Percentiles rank a stretch among this genome's conserved stretches.
Evolutionary conservation across 2,888 invertebrate genomes (phyloP).

Genomic region (Sphinx pinastri): DNA sequence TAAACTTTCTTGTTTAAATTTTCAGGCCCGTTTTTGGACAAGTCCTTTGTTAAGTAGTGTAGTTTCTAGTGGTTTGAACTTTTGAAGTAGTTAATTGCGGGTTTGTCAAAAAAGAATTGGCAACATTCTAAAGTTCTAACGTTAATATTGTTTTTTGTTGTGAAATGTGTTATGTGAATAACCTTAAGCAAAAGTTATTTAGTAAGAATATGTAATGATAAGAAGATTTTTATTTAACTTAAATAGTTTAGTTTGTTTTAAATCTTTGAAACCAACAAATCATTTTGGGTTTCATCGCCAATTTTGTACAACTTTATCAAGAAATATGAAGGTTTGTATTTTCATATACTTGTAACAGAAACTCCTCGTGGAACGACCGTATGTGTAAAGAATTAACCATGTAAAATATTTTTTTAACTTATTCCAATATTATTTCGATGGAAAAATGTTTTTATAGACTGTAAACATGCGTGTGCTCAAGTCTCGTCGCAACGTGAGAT

Average conservation of each 20-base stretch:
- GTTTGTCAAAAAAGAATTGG: too few species aligned
- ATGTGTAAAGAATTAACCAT: background rate
- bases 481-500: too few species aligned
- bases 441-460: too few species aligned
- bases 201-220: conserved; percentile 33
- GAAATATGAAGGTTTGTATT: conserved; percentile 7
- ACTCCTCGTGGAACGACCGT: background rate
- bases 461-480: too few species aligned
- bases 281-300: background rate
- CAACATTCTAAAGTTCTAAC: too few species aligned
- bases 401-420: too few species aligned
- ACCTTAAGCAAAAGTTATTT: background rate
- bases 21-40: too few species aligned
- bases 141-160: background rate
- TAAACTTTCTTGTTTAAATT: too few species aligned
- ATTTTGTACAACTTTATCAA: background rate
- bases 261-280: conserved; percentile 8
- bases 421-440: too few species aligned
- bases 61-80: too few species aligned
- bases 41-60: too few species aligned
- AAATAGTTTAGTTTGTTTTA: conserved; percentile 24
- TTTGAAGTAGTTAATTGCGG: too few species aligned
- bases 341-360: background rate
- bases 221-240: conserved; percentile 29
- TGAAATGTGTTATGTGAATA: conserved; percentile 1